A percentile compares a stretch with the other conserved stretches of the same genome.
Evolutionary conservation across 2,113 vertebrate species (phyloP).

Genomic region (Colossoma macropomum): DNA sequence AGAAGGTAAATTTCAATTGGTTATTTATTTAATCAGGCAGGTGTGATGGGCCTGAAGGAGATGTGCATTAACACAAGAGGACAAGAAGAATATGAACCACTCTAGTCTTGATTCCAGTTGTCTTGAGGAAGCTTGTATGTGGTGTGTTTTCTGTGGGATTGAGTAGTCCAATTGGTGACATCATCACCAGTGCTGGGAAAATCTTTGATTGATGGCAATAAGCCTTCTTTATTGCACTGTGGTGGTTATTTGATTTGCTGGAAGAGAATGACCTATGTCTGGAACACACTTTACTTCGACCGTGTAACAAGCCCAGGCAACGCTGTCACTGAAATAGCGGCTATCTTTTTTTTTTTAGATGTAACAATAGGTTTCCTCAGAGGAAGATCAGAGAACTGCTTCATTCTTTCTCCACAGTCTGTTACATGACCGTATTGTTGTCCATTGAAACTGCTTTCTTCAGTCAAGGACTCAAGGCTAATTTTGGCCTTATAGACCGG

Average conservation of each 20-base stretch:
- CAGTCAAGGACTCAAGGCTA: background rate
- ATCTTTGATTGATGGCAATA: background rate
- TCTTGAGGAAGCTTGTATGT: background rate
- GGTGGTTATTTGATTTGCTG: background rate
- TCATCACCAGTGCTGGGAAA: background rate
- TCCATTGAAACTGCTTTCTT: background rate
- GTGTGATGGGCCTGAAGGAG: background rate
- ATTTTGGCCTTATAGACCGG: background rate
- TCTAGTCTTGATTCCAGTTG: background rate
- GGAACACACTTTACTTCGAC: background rate
- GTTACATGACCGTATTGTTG: background rate
- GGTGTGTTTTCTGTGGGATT: background rate
- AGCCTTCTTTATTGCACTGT: background rate
- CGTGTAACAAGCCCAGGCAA: background rate
- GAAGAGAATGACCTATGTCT: background rate
- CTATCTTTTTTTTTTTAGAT: background rate
- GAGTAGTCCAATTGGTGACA: background rate
- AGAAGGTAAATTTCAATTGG: background rate
- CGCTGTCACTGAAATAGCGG: background rate
- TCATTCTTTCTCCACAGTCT: background rate
- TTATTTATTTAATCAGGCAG: background rate
- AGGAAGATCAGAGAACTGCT: background rate
- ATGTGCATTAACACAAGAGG: conserved; percentile 36
- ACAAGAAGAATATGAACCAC: conserved; percentile 22
- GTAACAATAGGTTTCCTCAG: no score